Base-by-base conservation (phyloP, 2,797 vertebrate genomes). In the Channa striata region DNA sequence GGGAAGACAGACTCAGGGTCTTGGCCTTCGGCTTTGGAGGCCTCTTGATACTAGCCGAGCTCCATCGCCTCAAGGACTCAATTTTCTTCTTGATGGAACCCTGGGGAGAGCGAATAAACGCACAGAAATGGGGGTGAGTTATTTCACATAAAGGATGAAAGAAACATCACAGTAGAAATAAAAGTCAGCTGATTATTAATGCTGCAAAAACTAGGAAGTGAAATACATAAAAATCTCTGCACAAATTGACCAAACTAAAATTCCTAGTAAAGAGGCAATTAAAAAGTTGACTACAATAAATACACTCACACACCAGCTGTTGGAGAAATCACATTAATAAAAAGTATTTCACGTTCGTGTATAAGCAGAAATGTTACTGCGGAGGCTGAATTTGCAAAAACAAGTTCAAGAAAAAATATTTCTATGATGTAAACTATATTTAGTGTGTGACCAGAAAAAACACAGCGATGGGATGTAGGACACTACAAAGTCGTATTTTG, bases 51-150 rank as follows among this genome's bases (percentile, higher is more conserved):
- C 92, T 93, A 0, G 92, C 90, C 19, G 91, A 93, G 48, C 94
- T 94, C 94, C 94, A 94, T 81, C 92, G 88, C 48, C 93, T 88
- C 5, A 94, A 79, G 2, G 93, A 94, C 13, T 95, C 93, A 0
- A 94, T 91, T 77, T 93, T 95, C 75, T 93, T 94, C 84, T 94
- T 95, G 58, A 95, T 93, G 44, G 93, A 95, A 10, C 92, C 94
- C 94, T 95, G 70, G 25, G 25, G 6, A 74, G 43, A 43, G 52
- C 13, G 1, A 19, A 44, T 0, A 4, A 58, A 63, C 10, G 56
- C 36, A 50, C 9, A 61, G 8, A 44, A 48, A n/a, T 33, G 1
- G 1, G 25, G 7, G 14, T 23, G 19, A 62, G 8, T 23, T 47
- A 25, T 19, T 23, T 12, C 8, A 53, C 2, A 60, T 13, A 5